phyloP scores from a whole-genome alignment of 1,140 invertebrate genomes.

The Sitophilus oryzae region DNA sequence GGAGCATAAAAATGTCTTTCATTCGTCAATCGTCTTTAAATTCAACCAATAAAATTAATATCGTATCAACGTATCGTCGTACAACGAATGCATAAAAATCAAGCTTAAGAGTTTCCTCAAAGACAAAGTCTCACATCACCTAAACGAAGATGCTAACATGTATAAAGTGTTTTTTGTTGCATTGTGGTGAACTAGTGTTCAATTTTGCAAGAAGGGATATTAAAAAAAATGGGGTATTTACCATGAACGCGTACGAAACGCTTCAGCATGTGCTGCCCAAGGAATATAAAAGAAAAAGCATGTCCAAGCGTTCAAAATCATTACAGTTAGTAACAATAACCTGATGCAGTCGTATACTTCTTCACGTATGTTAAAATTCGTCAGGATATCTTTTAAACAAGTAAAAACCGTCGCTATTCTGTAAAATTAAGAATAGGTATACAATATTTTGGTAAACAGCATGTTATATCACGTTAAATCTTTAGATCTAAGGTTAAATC shows the following conservation, averaged over 20 bases:
- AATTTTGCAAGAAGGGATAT: too few species aligned
- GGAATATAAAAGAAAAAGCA: constrained; percentile 15
- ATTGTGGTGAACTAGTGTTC: too few species aligned
- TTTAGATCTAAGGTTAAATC: not conserved
- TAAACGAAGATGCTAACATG: too few species aligned
- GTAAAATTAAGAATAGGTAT: not conserved
- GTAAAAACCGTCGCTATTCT: constrained; percentile 5
- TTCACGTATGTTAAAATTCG: constrained; percentile 5
- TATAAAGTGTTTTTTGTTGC: too few species aligned
- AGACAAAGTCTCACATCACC: too few species aligned
- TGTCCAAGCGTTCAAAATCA: constrained; percentile 10
- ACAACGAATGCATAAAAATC: too few species aligned
- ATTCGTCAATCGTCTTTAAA: too few species aligned
- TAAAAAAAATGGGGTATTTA: too few species aligned
- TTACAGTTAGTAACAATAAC: not conserved
- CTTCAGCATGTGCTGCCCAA: not conserved
- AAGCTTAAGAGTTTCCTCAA: too few species aligned
- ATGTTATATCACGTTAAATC: not conserved
- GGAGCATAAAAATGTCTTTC: not conserved
- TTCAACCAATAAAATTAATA: too few species aligned
- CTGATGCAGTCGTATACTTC: constrained; percentile 6
- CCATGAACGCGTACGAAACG: constrained; percentile 12
- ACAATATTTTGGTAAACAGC: not conserved
- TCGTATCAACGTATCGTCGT: too few species aligned
- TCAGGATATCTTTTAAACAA: constrained; percentile 10